Conservation (phyloP, 1,140 invertebrate species). For the Saccostrea cuccullata region DNA sequence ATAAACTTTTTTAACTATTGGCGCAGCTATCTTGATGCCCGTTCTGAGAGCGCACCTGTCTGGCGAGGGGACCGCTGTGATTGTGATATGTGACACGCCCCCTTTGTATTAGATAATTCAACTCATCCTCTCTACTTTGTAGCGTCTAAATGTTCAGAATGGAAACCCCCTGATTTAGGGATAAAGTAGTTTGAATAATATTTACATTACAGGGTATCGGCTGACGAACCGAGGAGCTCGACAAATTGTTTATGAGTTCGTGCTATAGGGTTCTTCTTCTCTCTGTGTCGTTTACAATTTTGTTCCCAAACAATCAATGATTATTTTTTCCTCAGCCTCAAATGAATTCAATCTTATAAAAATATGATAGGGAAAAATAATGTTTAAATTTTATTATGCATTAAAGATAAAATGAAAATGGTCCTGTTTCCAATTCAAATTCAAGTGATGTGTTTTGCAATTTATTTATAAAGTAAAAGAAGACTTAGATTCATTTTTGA, state of each 20-base stretch:
- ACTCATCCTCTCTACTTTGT: background rate
- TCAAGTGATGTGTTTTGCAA: too few relatives aligned
- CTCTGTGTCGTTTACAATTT: background rate
- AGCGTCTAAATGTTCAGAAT: background rate
- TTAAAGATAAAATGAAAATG: too few relatives aligned
- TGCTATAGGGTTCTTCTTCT: background rate
- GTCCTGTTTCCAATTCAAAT: too few relatives aligned
- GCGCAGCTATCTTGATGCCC: background rate
- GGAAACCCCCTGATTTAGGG: constrained; percentile 1
- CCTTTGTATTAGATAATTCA: constrained; percentile 32
- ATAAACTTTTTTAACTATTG: background rate
- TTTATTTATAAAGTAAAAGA: too few relatives aligned
- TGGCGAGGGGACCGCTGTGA: background rate
- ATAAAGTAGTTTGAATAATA: constrained; percentile 37
- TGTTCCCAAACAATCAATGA: background rate
- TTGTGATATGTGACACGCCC: constrained; percentile 14
- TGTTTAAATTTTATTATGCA: too few relatives aligned
- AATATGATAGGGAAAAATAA: too few relatives aligned
- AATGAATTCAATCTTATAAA: too few relatives aligned
- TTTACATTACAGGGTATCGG: constrained; percentile 30
- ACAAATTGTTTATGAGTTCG: constrained; percentile 31
- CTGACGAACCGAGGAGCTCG: background rate
- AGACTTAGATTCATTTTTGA: too few relatives aligned
- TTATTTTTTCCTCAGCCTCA: too few relatives aligned
- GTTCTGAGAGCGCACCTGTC: constrained; percentile 26